phyloP scores from a whole-genome alignment of 2,113 vertebrate species.

The Melanerpes aurifrons region DNA sequence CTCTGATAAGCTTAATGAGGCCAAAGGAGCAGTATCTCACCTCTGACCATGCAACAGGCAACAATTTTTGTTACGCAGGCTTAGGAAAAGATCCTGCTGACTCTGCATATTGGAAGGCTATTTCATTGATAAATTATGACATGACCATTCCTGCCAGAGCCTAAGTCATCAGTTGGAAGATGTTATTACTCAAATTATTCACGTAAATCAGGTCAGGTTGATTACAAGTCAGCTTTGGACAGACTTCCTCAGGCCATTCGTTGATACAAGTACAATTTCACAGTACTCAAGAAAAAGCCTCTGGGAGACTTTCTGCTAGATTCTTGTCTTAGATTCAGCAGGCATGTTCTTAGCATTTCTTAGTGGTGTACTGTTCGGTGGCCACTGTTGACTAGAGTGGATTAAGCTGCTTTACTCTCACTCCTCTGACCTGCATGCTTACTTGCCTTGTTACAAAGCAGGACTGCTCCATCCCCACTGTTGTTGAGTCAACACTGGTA shows the following conservation, averaged over 20 bases:
- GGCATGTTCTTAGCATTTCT: not conserved
- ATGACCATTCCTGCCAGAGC: conserved; percentile 28
- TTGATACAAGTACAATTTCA: not conserved
- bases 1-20: not conserved
- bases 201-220: conserved; percentile 49
- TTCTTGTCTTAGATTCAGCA: not conserved
- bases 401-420: not conserved
- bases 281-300: not conserved
- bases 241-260: conserved; percentile 4
- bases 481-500: not conserved
- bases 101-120: not conserved
- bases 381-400: not conserved
- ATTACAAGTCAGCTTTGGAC: not conserved
- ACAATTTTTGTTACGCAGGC: conserved; percentile 1
- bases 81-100: conserved; percentile 44
- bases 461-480: not conserved
- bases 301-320: not conserved
- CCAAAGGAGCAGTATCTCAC: conserved; percentile 53
- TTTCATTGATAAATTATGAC: conserved; percentile 57
- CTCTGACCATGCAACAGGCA: not conserved
- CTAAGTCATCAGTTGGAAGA: not conserved
- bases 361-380: not conserved
- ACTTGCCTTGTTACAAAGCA: not conserved
- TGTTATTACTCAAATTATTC: conserved; percentile 44
- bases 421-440: not conserved